A percentile compares a stretch with the other conserved stretches of the same genome.
Conservation (phyloP, 2,797 vertebrate species). For the Chiroxiphia lanceolata region DNA sequence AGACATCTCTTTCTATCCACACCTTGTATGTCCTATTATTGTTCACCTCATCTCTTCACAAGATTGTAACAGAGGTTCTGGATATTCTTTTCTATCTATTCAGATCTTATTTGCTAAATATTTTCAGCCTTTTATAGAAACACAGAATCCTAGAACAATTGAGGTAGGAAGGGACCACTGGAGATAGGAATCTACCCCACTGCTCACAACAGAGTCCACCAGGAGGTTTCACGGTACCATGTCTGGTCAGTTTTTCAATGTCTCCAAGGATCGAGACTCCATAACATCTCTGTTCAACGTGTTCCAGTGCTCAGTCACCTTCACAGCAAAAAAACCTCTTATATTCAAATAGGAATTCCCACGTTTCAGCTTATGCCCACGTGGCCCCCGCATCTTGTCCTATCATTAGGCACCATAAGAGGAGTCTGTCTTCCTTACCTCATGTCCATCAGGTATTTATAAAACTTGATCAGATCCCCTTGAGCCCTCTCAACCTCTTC, state of each 20-base stretch:
- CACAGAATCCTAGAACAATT: neutral
- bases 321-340: neutral
- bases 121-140: neutral
- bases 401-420: neutral
- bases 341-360: neutral
- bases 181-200: neutral
- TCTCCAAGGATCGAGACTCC: neutral
- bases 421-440: neutral
- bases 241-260: neutral
- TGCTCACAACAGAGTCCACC: neutral
- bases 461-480: neutral
- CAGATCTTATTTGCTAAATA: neutral
- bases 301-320: neutral
- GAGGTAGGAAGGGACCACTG: neutral
- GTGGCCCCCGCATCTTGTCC: neutral
- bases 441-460: neutral
- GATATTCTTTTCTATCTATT: neutral
- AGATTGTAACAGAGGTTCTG: neutral
- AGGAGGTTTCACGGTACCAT: neutral
- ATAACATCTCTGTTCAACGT: neutral
- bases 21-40: neutral
- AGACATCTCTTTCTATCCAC: neutral
- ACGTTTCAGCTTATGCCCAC: neutral
- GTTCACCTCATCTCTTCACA: neutral
- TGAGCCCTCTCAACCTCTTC: neutral